Base-by-base conservation (phyloP, 2,797 vertebrate genomes). In the Cygnus olor region DNA sequence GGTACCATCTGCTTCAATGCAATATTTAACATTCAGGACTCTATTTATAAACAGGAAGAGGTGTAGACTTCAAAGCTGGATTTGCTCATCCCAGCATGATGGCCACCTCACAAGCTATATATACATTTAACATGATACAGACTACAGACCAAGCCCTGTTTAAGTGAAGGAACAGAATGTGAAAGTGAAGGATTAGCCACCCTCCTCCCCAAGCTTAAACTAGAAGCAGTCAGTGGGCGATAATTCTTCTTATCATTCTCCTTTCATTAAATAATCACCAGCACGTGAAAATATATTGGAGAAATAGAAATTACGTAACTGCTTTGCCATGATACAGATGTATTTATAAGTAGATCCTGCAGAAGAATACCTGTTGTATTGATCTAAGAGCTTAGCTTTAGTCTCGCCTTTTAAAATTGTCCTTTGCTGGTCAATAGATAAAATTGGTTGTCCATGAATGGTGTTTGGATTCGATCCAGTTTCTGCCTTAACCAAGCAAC, bases 1-100 rank as follows among this genome's bases (percentile, higher is more conserved):
- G 80, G 60, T 89, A n/a, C 72, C 77, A 72, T 96, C 89, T 95
- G 92, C 66, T 80, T 84, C 85, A 58, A 38, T 74, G 73, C 56
- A 89, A 72, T 95, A 77, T 95, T 97, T 97, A 98, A 98, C 97
- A 98, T 96, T 98, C 97, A 97, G 96, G 96, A 97, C 97, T 98
- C 98, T 98, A 99, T 99, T 99, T 99, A 99, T 99, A 99, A 99
- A 98, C 98, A 97, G 98, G 98, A 98, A 98, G 98, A 99, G 98
- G 98, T 99, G 98, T 98, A 98, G 98, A 98, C 98, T 98, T 98
- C 98, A 97, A 97, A 97, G 98, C 97, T 98, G 98, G 98, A 99
- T 98, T 98, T 99, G 98, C 98, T 99, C 98, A 98, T 99, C 98
- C 98, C 98, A 98, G 98, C 98, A 98, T 98, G 98, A 97, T 98